Percentiles rank a stretch among this genome's conserved stretches.
Evolutionary conservation across 2,888 invertebrate species (phyloP).

Genomic region (Acanthopleura granulata): DNA sequence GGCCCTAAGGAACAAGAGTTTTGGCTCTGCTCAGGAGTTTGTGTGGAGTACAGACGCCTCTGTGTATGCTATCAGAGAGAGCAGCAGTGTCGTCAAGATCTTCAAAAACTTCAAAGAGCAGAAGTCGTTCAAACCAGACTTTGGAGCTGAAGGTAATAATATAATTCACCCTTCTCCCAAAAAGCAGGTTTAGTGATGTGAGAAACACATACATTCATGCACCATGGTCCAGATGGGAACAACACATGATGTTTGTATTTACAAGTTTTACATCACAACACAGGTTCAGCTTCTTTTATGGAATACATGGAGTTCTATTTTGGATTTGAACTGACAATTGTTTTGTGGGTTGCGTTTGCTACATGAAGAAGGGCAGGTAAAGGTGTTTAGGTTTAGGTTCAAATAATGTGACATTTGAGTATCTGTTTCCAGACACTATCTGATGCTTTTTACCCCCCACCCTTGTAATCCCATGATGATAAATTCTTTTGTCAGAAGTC

Average conservation of each 20-base stretch:
- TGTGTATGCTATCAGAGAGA: constrained; percentile 85
- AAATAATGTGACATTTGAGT: no score
- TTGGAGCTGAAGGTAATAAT: constrained; percentile 87
- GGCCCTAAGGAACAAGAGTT: constrained; percentile 98
- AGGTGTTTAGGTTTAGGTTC: no score
- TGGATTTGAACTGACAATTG: no score
- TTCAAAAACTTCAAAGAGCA: constrained; percentile 99
- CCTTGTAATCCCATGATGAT: no score
- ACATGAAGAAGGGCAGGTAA: no score
- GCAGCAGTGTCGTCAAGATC: constrained; percentile 87
- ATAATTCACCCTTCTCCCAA: not conserved
- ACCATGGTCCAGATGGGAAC: not conserved
- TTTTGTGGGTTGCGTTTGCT: no score
- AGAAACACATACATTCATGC: not conserved
- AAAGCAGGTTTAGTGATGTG: no score
- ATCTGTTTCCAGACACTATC: no score
- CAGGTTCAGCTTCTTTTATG: no score
- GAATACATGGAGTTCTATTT: no score
- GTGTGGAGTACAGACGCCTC: constrained; percentile 97
- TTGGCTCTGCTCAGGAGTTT: constrained; percentile 98
- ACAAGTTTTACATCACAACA: not conserved
- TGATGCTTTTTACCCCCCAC: no score
- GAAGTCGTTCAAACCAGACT: constrained; percentile 95
- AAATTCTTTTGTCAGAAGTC: no score
- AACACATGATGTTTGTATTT: not conserved